phyloP scores from a whole-genome alignment of 2,888 invertebrate species.

The Drosophila nigritarsus region DNA sequence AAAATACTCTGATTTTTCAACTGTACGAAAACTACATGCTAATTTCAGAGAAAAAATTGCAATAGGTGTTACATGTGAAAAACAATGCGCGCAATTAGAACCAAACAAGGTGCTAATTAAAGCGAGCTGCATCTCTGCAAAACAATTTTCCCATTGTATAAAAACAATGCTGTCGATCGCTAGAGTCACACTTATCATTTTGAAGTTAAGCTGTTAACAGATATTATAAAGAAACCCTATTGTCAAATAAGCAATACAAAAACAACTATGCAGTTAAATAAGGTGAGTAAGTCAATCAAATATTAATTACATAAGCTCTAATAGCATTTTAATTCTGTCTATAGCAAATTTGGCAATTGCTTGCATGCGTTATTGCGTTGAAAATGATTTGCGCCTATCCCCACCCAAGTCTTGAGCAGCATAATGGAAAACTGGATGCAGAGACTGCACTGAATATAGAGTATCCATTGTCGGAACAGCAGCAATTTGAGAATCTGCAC shows the following conservation, averaged over 20 bases:
- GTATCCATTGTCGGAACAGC: slow-evolving; percentile 1
- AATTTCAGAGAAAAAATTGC: slow-evolving; percentile 50
- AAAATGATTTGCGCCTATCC: slow-evolving; percentile 40
- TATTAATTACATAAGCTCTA: not conserved
- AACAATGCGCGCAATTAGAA: slow-evolving; percentile 66
- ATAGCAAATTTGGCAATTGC: slow-evolving; percentile 40
- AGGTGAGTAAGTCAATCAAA: slow-evolving; percentile 33
- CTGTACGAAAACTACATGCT: slow-evolving; percentile 37
- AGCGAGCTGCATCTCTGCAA: slow-evolving; percentile 22
- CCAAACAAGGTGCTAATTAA: slow-evolving; percentile 54
- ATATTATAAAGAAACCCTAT: not conserved
- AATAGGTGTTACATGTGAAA: slow-evolving; percentile 50
- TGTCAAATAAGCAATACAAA: not conserved
- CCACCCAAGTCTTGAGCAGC: slow-evolving; percentile 13
- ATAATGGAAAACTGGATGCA: slow-evolving; percentile 34
- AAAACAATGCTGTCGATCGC: slow-evolving; percentile 36
- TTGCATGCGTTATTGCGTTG: slow-evolving; percentile 41
- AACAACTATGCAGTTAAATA: slow-evolving; percentile 45
- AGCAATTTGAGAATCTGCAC: slow-evolving; percentile 41
- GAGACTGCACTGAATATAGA: slow-evolving; percentile 13
- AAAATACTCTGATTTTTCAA: slow-evolving; percentile 47
- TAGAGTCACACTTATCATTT: slow-evolving; percentile 46
- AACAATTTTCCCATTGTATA: slow-evolving; percentile 56
- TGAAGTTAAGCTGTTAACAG: slow-evolving; percentile 30
- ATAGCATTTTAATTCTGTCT: not conserved